Evolutionary conservation across 2,888 invertebrate genomes (phyloP).

Genomic region (Eupithecia vulgata): DNA sequence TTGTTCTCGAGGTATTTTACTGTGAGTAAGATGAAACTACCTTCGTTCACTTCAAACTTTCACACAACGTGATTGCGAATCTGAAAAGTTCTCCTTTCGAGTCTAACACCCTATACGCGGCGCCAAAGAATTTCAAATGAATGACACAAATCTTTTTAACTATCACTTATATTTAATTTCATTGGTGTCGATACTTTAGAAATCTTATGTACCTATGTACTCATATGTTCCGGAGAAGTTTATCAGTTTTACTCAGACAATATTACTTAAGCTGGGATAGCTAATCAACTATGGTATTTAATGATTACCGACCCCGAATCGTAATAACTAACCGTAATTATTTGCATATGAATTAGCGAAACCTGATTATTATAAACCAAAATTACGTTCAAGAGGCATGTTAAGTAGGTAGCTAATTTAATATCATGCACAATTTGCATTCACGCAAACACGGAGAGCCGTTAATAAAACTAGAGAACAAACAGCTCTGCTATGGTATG

Average conservation of each 20-base stretch:
- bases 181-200: too few species aligned
- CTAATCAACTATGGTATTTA: background rate
- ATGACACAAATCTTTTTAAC: background rate
- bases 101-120: slow-evolving; percentile 56
- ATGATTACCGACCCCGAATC: background rate
- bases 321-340: background rate
- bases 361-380: slow-evolving; percentile 8
- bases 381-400: slow-evolving; percentile 2
- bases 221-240: too few species aligned
- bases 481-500: slow-evolving; percentile 68
- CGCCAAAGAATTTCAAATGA: slow-evolving; percentile 42
- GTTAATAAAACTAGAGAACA: slow-evolving; percentile 76
- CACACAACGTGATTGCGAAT: slow-evolving; percentile 72
- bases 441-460: slow-evolving; percentile 62
- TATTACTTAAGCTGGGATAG: background rate
- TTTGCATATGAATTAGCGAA: background rate
- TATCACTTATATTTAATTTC: too few species aligned
- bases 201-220: too few species aligned
- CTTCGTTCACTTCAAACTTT: slow-evolving; percentile 66
- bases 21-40: slow-evolving; percentile 55
- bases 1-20: slow-evolving; percentile 36
- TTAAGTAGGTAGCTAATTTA: slow-evolving; percentile 55
- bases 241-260: background rate
- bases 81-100: slow-evolving; percentile 69
- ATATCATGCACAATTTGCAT: slow-evolving; percentile 72